Conservation (phyloP, 2,113 vertebrate species). For the Nycticryphes semicollaris region DNA sequence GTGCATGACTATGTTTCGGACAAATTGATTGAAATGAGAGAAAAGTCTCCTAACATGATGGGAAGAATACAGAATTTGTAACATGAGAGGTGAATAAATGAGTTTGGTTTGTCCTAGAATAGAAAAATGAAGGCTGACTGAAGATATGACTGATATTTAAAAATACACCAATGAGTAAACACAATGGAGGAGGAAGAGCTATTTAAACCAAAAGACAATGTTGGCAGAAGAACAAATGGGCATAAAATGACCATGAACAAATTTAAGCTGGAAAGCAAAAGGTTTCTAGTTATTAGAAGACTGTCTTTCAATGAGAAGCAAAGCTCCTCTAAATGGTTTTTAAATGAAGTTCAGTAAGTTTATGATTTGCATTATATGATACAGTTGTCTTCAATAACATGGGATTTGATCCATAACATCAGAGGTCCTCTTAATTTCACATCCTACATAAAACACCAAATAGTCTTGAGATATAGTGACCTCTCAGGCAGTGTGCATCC, state of each 20-base stretch:
- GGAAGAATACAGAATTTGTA: not conserved
- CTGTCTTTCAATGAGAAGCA: constrained; percentile 7
- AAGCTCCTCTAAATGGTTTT: not conserved
- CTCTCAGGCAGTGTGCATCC: not conserved
- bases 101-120: constrained; percentile 19
- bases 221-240: constrained; percentile 67
- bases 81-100: not conserved
- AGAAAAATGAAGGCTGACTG: constrained; percentile 44
- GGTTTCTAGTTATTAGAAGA: constrained; percentile 36
- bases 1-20: not conserved
- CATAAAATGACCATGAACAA: constrained; percentile 53
- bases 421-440: not conserved
- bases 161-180: constrained; percentile 59
- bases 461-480: not conserved
- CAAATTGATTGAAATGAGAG: not conserved
- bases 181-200: constrained; percentile 62
- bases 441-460: not conserved
- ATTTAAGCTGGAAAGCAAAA: constrained; percentile 24
- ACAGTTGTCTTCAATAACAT: not conserved
- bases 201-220: constrained; percentile 68
- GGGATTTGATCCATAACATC: not conserved
- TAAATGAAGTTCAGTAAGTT: not conserved
- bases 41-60: not conserved
- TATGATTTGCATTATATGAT: not conserved
- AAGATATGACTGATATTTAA: constrained; percentile 55